Evolutionary conservation across 2,113 vertebrate genomes (phyloP).

Genomic region (Condylura cristata): DNA sequence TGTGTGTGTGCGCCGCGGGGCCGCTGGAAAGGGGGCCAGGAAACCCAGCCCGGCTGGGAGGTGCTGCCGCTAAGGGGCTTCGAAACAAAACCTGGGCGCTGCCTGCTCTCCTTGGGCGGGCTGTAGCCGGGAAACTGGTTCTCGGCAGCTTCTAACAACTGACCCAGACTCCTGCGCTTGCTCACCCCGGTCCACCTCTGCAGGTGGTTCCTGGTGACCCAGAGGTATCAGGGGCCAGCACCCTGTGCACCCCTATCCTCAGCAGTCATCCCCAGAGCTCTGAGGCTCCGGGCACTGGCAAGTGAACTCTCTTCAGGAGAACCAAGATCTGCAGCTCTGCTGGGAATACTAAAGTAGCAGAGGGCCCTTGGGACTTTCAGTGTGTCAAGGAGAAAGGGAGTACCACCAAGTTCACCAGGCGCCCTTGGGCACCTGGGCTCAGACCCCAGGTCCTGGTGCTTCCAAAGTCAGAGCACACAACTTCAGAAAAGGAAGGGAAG

Average conservation of each 20-base stretch:
- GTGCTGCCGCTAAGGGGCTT: neutral
- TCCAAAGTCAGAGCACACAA: constrained; percentile 10
- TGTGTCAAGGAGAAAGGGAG: neutral
- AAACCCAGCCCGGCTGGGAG: neutral
- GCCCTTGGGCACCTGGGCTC: neutral
- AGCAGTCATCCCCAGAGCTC: neutral
- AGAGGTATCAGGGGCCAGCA: neutral
- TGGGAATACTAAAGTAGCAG: neutral
- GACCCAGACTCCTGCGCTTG: neutral
- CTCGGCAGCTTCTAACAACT: neutral
- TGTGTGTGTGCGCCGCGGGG: neutral
- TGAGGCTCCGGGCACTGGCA: neutral
- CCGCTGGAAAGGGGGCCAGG: neutral
- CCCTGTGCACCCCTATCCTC: neutral
- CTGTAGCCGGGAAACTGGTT: neutral
- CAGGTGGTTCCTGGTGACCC: constrained; percentile 63
- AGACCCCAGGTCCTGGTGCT: neutral
- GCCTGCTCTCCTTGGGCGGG: neutral
- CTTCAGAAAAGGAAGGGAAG: constrained; percentile 38
- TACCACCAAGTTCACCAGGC: neutral
- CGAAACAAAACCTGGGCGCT: constrained; percentile 14
- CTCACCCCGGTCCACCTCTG: constrained; percentile 23
- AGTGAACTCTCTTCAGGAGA: neutral
- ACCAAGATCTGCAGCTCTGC: neutral
- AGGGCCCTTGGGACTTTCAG: neutral